phyloP scores from a whole-genome alignment of 2,113 vertebrate genomes.

The pig (Sus scrofa) region DNA sequence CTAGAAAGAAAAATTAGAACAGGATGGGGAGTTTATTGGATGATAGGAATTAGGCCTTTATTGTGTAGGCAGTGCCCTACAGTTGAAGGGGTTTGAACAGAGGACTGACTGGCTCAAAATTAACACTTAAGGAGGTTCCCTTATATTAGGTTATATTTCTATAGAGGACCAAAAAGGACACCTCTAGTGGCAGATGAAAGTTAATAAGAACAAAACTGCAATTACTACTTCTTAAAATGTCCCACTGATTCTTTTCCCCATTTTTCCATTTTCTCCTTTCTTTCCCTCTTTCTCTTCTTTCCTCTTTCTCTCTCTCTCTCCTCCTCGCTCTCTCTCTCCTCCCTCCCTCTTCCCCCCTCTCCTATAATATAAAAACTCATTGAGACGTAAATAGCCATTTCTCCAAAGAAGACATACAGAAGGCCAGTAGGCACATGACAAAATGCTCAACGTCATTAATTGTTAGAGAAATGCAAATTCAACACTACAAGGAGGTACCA shows the following conservation, averaged over 20 bases:
- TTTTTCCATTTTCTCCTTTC: not conserved
- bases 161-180: not conserved
- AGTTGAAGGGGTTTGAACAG: not conserved
- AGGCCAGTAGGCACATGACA: too few relatives aligned
- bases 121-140: not conserved
- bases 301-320: too few relatives aligned
- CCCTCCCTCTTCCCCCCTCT: too few relatives aligned
- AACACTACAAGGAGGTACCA: too few relatives aligned
- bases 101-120: not conserved
- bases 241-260: not conserved
- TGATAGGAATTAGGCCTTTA: not conserved
- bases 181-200: not conserved
- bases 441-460: too few relatives aligned
- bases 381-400: too few relatives aligned
- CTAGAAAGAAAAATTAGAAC: not conserved
- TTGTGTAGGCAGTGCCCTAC: not conserved
- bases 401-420: too few relatives aligned
- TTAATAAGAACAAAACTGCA: not conserved
- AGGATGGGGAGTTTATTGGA: not conserved
- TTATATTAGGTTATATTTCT: not conserved
- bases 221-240: not conserved
- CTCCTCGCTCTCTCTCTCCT: too few relatives aligned
- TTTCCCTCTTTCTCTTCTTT: not conserved
- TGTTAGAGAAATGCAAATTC: too few relatives aligned
- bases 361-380: slow-evolving; percentile 13